phyloP scores from a whole-genome alignment of 2,797 vertebrate genomes.

The Notolabrus celidotus region DNA sequence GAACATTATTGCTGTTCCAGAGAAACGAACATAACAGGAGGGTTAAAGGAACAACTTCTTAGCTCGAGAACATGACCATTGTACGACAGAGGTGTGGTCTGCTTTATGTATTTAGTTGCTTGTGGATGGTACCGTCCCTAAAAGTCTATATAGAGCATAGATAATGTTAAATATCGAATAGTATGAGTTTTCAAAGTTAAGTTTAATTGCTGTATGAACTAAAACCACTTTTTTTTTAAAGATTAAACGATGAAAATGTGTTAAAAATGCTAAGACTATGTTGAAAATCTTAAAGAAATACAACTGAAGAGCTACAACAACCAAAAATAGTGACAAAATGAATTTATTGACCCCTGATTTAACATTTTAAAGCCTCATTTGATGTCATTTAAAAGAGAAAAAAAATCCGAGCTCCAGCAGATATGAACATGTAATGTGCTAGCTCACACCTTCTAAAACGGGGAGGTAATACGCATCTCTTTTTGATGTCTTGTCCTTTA shows the following conservation, averaged over 20 bases:
- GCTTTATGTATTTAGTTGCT: too few species aligned
- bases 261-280: neutral
- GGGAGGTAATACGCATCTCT: slow-evolving; percentile 67
- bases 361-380: neutral
- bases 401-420: slow-evolving; percentile 29
- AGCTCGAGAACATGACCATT: too few species aligned
- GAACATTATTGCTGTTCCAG: too few species aligned
- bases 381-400: neutral
- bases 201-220: slow-evolving; percentile 22
- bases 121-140: too few species aligned
- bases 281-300: neutral
- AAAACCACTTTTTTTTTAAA: slow-evolving; percentile 23
- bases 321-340: neutral
- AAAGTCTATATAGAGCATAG: too few species aligned
- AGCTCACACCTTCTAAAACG: slow-evolving; percentile 70
- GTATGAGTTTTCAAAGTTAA: too few species aligned
- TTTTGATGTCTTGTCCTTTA: slow-evolving; percentile 78
- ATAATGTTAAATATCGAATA: too few species aligned
- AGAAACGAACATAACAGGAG: too few species aligned
- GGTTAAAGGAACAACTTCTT: too few species aligned
- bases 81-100: too few species aligned
- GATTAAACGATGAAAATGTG: neutral
- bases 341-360: neutral
- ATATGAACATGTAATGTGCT: slow-evolving; percentile 65
- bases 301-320: neutral